Base-by-base conservation (phyloP, 2,113 vertebrate species). In the Lasiurus cinereus region DNA sequence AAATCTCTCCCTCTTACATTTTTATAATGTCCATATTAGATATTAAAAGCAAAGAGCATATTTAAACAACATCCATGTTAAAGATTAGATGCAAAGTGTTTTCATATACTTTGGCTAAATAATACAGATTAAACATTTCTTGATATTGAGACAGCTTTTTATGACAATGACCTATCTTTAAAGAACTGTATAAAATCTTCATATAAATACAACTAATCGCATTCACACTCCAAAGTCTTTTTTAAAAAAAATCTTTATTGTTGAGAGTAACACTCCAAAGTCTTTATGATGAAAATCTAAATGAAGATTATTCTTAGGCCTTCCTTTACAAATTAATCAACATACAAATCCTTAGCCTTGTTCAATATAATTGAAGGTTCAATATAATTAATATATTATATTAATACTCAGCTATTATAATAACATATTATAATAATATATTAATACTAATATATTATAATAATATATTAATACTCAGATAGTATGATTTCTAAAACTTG, bases 1-100 rank as follows among this genome's bases (percentile, higher is more conserved):
- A 86, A 91, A 86, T 62, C 15, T 12, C 36, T 87, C 54, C 18
- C 43, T 79, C 8, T 92, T 18, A 93, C 8, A 92, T 82, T 67
- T 62, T 82, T 80, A 93, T 83, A 95, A 70, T 66, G n/a, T 27
- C 14, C n/a, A 92, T 36, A 36, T 67, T 86, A 88, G 82, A 66
- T 21, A 94, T 29, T 43, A 85, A 94, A 85, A 22, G 43, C 78
- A 92, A 48, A 52, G 8, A 83, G 24, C 7, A 87, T 66, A 79
- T 85, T 93, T 95, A 96, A 88, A 80, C 7, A 84, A 77, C 82
- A 4, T 39, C 27, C 50, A n/a, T 64, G 70, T 83, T 52, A 67
- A 96, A 78, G 27, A 78, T 74, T 67, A 92, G 36, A 43, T 52
- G 27, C 59, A 86, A 91, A 94, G 46, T 83, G 0, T 72, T 90